A percentile compares a stretch with the other conserved stretches of the same genome.
phyloP scores from a whole-genome alignment of 2,888 invertebrate genomes.

The Leucoma salicis region DNA sequence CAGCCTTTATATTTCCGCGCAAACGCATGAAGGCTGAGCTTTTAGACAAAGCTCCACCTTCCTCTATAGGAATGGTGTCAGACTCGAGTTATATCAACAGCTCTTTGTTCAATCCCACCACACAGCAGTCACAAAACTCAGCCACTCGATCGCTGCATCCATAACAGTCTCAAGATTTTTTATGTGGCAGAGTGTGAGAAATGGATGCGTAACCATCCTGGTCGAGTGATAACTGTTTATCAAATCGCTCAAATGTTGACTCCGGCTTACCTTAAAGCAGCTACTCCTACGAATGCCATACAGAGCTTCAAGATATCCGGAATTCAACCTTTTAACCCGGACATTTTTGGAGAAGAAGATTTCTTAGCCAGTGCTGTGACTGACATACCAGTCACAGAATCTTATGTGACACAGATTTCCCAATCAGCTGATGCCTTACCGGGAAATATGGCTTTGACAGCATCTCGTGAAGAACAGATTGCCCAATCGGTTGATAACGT shows the following conservation, averaged over 20 bases:
- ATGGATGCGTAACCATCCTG: slow-evolving; percentile 30
- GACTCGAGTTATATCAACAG: slow-evolving; percentile 22
- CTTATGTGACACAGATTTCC: too few species aligned
- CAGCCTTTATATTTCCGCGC: slow-evolving; percentile 42
- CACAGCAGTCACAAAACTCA: slow-evolving; percentile 16
- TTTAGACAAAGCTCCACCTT: slow-evolving; percentile 40
- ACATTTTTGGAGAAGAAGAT: background rate
- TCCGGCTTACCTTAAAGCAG: slow-evolving; percentile 1
- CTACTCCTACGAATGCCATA: background rate
- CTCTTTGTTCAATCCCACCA: slow-evolving; percentile 19
- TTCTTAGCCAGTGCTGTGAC: background rate
- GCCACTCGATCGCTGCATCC: slow-evolving; percentile 19
- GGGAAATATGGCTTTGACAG: too few species aligned
- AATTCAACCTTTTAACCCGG: background rate
- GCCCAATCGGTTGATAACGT: too few species aligned
- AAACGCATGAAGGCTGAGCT: slow-evolving; percentile 40
- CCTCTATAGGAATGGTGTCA: slow-evolving; percentile 27
- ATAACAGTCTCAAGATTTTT: slow-evolving; percentile 19
- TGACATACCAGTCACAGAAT: too few species aligned
- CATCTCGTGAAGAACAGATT: too few species aligned
- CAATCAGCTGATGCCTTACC: too few species aligned
- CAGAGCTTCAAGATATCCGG: background rate
- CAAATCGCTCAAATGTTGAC: slow-evolving; percentile 16
- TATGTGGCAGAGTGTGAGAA: slow-evolving; percentile 28
- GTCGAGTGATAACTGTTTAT: slow-evolving; percentile 21